Conservation (phyloP, 2,888 invertebrate genomes). For the Apomyelois bistriatella region DNA sequence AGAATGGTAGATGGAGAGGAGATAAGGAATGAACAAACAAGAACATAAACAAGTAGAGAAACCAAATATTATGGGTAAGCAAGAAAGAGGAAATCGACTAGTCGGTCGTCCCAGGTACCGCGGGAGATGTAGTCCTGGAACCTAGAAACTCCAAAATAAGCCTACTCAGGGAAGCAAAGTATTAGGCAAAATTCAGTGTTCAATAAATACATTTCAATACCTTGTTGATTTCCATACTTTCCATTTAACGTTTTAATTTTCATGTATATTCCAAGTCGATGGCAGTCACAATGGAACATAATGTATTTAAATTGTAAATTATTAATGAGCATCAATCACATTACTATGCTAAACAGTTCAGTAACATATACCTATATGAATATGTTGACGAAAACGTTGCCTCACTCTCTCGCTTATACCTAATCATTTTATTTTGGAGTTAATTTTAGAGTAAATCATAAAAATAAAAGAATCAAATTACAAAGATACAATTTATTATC, state of each 20-base stretch:
- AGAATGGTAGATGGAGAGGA: too few relatives aligned
- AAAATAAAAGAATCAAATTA: background rate
- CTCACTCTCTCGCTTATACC: background rate
- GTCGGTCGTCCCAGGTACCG: too few relatives aligned
- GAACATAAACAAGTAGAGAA: too few relatives aligned
- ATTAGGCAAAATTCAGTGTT: background rate
- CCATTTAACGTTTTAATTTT: background rate
- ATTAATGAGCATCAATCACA: slow-evolving; percentile 15
- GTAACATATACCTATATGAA: background rate
- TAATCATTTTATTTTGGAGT: too few relatives aligned
- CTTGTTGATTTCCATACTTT: background rate
- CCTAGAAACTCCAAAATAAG: too few relatives aligned
- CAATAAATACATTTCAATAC: too few relatives aligned
- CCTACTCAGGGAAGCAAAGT: background rate
- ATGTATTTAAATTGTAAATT: slow-evolving; percentile 16
- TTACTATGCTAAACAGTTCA: slow-evolving; percentile 13
- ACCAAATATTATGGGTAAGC: too few relatives aligned
- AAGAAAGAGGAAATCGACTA: too few relatives aligned
- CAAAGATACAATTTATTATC: background rate
- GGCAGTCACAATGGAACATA: slow-evolving; percentile 12
- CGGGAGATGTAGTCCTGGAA: too few relatives aligned
- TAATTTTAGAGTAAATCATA: background rate
- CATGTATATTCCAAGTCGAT: background rate
- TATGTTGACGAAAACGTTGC: background rate
- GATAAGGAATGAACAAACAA: too few relatives aligned